phyloP scores from a whole-genome alignment of 2,888 invertebrate species.

The Diabrotica balteata region DNA sequence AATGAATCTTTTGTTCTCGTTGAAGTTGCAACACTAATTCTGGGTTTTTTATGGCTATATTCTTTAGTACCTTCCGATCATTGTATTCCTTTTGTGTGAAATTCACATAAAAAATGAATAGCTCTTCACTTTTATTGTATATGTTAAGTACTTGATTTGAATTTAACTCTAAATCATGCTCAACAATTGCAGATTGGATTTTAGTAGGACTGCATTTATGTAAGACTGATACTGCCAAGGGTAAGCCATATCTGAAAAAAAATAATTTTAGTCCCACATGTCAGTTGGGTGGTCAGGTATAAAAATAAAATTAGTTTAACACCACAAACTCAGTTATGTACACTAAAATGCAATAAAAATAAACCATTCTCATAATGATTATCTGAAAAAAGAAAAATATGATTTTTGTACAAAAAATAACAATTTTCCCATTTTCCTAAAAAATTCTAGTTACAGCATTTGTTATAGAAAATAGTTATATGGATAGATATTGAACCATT shows the following conservation, averaged over 20 bases:
- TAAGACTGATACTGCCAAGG: conserved; percentile 37
- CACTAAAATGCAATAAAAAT: no score
- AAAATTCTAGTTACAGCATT: no score
- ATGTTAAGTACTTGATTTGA: conserved; percentile 40
- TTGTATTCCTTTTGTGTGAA: conserved; percentile 24
- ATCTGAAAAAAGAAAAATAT: no score
- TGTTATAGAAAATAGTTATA: no score
- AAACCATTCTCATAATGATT: no score
- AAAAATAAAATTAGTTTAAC: no score
- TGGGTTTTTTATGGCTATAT: conserved; percentile 37
- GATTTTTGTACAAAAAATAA: no score
- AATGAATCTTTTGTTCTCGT: conserved; percentile 11
- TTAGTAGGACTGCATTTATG: conserved; percentile 40
- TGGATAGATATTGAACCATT: no score
- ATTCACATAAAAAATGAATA: conserved; percentile 36
- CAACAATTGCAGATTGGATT: conserved; percentile 34
- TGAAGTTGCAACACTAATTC: conserved; percentile 32
- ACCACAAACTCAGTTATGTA: no score
- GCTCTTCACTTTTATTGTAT: conserved; percentile 32
- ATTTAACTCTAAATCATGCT: conserved; percentile 34
- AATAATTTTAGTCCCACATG: not conserved
- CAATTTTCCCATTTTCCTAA: no score
- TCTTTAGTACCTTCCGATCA: conserved; percentile 32
- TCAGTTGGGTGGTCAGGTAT: no score
- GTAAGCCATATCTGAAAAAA: conserved; percentile 41